These are phyloP conservation scores for Saxicola maurus DNA, from an alignment of 2,797 vertebrate genomes.

Conservation along the genomic window DNA sequence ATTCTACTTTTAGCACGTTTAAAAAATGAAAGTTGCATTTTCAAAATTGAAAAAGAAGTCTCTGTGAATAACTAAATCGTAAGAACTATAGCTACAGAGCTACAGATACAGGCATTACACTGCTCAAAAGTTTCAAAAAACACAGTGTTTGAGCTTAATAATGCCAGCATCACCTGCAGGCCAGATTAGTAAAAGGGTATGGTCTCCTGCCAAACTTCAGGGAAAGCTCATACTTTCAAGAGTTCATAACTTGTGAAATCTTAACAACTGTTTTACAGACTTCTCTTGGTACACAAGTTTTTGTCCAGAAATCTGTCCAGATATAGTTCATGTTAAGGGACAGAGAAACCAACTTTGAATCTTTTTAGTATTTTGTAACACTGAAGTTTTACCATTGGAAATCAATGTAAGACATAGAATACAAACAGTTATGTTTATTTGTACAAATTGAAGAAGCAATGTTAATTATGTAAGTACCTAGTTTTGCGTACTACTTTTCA, in stretches of 20 bases:
- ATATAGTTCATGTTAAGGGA: neutral
- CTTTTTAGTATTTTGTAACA: neutral
- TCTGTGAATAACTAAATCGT: neutral
- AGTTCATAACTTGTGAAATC: slow-evolving; percentile 3
- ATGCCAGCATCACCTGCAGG: neutral
- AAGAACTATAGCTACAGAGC: neutral
- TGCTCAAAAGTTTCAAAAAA: neutral
- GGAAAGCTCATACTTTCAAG: neutral
- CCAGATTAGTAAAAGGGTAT: neutral
- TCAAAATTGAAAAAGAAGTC: neutral
- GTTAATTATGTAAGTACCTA: neutral
- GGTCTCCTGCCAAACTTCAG: neutral
- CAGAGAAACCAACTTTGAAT: neutral
- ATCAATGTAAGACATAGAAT: neutral
- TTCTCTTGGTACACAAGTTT: neutral
- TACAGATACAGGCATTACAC: neutral
- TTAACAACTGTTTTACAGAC: slow-evolving; percentile 2
- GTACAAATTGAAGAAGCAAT: neutral
- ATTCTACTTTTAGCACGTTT: neutral
- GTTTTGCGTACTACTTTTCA: neutral
- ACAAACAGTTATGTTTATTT: neutral
- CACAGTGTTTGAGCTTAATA: neutral
- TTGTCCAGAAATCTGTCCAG: neutral
- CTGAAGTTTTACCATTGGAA: neutral
- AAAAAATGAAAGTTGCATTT: neutral